Conservation (phyloP, 1,140 invertebrate species). For the Rhopalosiphum padi region DNA sequence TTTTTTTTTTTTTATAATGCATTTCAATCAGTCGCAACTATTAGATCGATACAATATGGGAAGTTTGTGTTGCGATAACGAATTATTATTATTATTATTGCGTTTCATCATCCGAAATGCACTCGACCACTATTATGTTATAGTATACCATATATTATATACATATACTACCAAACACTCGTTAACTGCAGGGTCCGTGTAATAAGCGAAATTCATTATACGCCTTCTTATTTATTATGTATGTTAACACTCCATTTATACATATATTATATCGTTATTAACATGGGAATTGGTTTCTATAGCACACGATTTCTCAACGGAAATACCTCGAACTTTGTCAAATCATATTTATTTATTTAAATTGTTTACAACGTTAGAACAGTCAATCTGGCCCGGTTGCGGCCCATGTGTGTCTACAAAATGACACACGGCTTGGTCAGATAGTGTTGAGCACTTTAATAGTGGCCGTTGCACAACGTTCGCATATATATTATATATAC, state of each 20-base stretch:
- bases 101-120: neutral
- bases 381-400: neutral
- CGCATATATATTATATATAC: neutral
- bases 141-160: neutral
- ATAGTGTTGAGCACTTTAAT: neutral
- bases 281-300: constrained; percentile 1
- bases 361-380: neutral
- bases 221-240: neutral
- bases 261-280: neutral
- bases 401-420: neutral
- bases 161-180: neutral
- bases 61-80: neutral
- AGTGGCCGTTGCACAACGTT: neutral
- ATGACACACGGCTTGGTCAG: neutral
- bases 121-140: neutral
- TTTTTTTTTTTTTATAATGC: neutral
- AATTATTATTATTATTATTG: neutral
- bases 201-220: neutral
- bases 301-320: neutral
- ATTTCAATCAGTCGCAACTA: neutral
- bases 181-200: neutral
- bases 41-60: neutral
- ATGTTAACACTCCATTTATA: neutral
- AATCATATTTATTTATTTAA: neutral
- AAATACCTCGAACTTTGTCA: neutral